Evolutionary conservation across 2,797 vertebrate genomes (phyloP).

Genomic region (Zenarchopterus dispar): DNA sequence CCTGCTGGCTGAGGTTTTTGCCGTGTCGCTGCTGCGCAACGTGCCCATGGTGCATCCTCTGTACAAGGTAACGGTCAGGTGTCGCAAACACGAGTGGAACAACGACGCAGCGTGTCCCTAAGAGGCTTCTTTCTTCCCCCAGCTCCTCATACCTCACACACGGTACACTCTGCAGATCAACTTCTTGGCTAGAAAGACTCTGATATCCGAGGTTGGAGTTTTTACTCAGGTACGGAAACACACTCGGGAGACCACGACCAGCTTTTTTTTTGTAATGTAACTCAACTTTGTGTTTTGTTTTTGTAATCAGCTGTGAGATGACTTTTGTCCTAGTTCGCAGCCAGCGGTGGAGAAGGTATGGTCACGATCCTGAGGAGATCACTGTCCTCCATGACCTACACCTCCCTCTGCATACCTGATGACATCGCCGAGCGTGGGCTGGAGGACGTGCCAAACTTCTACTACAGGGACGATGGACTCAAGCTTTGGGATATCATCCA

Average conservation of each 20-base stretch:
- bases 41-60: conserved; percentile 76
- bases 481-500: conserved; percentile 80
- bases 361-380: conserved; percentile 36
- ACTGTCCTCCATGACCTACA: conserved; percentile 63
- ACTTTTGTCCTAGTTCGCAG: conserved; percentile 41
- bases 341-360: conserved; percentile 58
- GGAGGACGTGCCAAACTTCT: conserved; percentile 78
- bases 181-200: conserved; percentile 36
- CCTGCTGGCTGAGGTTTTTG: conserved; percentile 80
- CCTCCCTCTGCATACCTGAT: conserved; percentile 67
- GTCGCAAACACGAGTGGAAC: too few relatives aligned
- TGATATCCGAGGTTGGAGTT: conserved; percentile 54
- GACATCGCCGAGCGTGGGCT: conserved; percentile 61
- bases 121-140: conserved; percentile 1
- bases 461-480: conserved; percentile 85
- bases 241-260: rapidly evolving
- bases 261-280: not conserved
- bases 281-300: not conserved
- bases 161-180: conserved; percentile 77
- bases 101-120: not conserved
- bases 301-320: not conserved
- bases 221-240: conserved; percentile 44
- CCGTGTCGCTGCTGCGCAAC: conserved; percentile 77
- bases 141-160: conserved; percentile 71
- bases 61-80: conserved; percentile 63